Evolutionary conservation across 2,888 invertebrate genomes (phyloP), one percentile per base, ranked within the genome.

Genomic region (Apamea monoglypha): DNA sequence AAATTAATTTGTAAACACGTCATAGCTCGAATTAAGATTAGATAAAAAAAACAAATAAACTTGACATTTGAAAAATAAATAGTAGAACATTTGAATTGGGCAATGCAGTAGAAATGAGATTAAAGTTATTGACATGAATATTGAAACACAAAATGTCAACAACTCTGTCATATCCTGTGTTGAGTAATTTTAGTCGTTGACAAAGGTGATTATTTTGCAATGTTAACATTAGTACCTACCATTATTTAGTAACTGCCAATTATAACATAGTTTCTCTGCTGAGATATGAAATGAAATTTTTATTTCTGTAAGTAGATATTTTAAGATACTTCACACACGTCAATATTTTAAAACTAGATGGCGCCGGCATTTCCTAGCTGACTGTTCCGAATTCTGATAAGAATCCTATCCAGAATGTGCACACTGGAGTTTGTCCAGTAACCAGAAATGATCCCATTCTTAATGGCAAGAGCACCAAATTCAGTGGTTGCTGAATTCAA

Each of bases 91-190:
- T 59, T 40, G 8, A 40, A 64, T 74, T 74, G 16, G 18, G 59
- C 21, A 78, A 74, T 61, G 21, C 21, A 69, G 8, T 66, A 44
- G 40, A 59, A 66, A 53, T 40, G 63, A 69, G 12, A 56, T 74
- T 36, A 44, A 77, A 76, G 44, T 18, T 44, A 53, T 78, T 71
- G 53, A 69, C 64, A 78, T 47, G 53, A 68, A 78, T 83, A 83
- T 74, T 83, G 29, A n/a, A 69, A 73, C 47, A 56, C 29, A 70
- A 73, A 75, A 84, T 84, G 84, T 78, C 84, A 83, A 79, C 79
- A 83, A 36, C 14, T 61, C 2, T 63, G 69, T 79, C 72, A 80
- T 71, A 84, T 85, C 87, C 87, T 74, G 76, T 71, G 67, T 86
- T 76, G 32, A 71, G 14, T 66, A 64, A 80, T 76, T 44, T 32